Evolutionary conservation across 2,797 vertebrate species (phyloP).

Genomic region (Eremophila alpestris): DNA sequence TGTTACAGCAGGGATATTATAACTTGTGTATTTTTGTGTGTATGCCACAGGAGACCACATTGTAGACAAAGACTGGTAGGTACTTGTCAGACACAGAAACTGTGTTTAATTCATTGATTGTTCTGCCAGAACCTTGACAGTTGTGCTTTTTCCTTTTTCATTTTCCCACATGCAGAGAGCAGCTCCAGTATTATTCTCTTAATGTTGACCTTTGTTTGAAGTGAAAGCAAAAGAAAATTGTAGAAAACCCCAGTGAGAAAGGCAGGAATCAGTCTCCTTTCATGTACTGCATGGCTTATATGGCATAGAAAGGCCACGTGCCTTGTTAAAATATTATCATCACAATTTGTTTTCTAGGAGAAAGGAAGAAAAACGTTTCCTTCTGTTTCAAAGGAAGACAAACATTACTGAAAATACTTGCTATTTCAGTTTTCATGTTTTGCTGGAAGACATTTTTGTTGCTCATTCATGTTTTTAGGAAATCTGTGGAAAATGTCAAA

Average conservation of each 20-base stretch:
- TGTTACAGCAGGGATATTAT: neutral
- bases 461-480: neutral
- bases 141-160: neutral
- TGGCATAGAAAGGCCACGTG: neutral
- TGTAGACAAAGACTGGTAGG: neutral
- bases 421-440: neutral
- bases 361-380: slow-evolving; percentile 13
- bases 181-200: neutral
- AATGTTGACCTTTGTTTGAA: slow-evolving; percentile 49
- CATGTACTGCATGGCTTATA: neutral
- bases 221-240: slow-evolving; percentile 17
- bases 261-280: neutral
- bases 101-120: slow-evolving; percentile 15
- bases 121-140: slow-evolving; percentile 12
- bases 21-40: neutral
- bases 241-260: slow-evolving; percentile 1
- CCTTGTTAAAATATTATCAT: neutral
- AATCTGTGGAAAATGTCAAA: neutral
- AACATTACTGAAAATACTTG: neutral
- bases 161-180: slow-evolving; percentile 9
- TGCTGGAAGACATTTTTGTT: neutral
- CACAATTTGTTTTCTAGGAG: neutral
- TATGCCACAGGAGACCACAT: neutral
- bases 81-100: neutral
- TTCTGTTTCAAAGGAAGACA: slow-evolving; percentile 1